Evolutionary conservation across 2,888 invertebrate genomes (phyloP).

Genomic region (Drosophila yooni): DNA sequence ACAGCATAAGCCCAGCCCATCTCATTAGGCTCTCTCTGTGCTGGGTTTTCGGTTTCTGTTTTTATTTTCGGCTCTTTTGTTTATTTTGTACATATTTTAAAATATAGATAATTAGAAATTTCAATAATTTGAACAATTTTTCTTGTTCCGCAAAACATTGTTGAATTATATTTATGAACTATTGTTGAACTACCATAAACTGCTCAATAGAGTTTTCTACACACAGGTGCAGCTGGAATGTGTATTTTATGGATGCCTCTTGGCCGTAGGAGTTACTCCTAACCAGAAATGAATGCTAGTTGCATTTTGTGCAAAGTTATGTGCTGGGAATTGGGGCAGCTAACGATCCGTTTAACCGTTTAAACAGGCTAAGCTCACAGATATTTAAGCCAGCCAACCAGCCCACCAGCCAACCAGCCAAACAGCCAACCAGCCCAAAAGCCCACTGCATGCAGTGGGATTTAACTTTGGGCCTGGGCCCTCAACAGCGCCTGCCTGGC

Average conservation of each 20-base stretch:
- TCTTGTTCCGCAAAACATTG: background rate
- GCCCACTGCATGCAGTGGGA: constrained; percentile 54
- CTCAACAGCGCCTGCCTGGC: constrained; percentile 7
- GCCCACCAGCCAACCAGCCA: background rate
- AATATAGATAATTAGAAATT: background rate
- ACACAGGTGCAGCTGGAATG: background rate
- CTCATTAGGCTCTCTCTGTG: constrained; percentile 31
- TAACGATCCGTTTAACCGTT: constrained; percentile 23
- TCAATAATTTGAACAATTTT: background rate
- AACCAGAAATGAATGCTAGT: constrained; percentile 47
- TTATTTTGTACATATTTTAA: background rate
- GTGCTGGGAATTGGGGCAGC: constrained; percentile 37
- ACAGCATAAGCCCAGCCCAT: constrained; percentile 34
- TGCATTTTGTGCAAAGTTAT: constrained; percentile 49
- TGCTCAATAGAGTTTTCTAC: background rate
- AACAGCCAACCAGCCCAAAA: constrained; percentile 13
- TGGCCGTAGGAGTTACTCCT: constrained; percentile 15
- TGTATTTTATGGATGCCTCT: constrained; percentile 2
- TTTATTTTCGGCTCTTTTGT: background rate
- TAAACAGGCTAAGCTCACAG: constrained; percentile 54
- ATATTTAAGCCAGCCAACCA: constrained; percentile 32
- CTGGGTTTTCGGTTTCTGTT: background rate
- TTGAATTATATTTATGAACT: background rate
- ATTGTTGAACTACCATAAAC: background rate
- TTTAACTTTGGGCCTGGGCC: constrained; percentile 43